A percentile compares a stretch with the other conserved stretches of the same genome.
Conservation (phyloP, 1,140 invertebrate species). For the Microplitis demolitor region DNA sequence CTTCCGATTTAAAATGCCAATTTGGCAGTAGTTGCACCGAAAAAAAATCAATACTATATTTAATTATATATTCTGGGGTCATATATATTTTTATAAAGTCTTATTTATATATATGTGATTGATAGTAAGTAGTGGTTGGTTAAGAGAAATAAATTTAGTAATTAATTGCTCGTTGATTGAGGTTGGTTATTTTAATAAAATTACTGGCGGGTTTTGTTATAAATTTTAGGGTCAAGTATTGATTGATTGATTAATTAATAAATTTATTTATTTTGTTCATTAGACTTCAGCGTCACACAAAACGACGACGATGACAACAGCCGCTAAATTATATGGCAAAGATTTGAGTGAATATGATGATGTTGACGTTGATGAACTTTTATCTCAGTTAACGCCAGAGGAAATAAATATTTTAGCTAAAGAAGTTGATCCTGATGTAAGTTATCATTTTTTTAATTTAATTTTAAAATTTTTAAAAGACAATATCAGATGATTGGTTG, state of each 20-base stretch:
- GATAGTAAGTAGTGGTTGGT: too few relatives aligned
- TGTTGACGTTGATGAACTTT: slow-evolving; percentile 95
- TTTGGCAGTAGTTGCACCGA: neutral
- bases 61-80: too few relatives aligned
- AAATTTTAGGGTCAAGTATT: too few relatives aligned
- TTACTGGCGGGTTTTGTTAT: too few relatives aligned
- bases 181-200: too few relatives aligned
- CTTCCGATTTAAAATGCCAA: neutral
- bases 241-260: too few relatives aligned
- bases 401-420: slow-evolving; percentile 97
- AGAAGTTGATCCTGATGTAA: slow-evolving; percentile 99
- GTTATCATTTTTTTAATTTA: slow-evolving; percentile 50
- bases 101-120: too few relatives aligned
- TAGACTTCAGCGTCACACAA: slow-evolving; percentile 85
- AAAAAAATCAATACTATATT: neutral
- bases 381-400: slow-evolving; percentile 90
- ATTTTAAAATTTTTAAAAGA: too few relatives aligned
- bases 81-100: too few relatives aligned
- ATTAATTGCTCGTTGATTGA: too few relatives aligned
- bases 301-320: slow-evolving; percentile 85
- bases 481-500: too few relatives aligned
- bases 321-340: slow-evolving; percentile 88
- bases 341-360: slow-evolving; percentile 94
- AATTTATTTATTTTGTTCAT: slow-evolving; percentile 48
- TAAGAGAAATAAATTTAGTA: too few relatives aligned